Evolutionary conservation across 2,888 invertebrate species (phyloP), one percentile per base, ranked within the genome.

Genomic region (Meliscaeva auricollis): DNA sequence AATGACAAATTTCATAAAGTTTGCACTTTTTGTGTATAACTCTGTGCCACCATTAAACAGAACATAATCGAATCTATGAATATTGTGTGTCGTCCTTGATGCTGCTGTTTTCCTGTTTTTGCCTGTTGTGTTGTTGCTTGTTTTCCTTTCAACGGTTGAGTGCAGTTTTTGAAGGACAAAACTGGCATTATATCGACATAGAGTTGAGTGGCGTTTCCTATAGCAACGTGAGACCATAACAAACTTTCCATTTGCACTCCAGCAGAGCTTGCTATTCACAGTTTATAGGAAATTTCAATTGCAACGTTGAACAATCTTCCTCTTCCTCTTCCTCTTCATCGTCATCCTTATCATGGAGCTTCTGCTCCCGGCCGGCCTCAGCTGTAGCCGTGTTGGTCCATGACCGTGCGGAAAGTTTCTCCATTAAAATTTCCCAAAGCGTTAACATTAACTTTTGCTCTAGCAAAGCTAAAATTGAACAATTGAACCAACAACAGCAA

Each of bases 371-470:
- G 4, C 8, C n/a, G 22, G 20, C 38, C 22, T 20, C 48, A 38
- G 15, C 17, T 41, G 30, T 41, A 58, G 26, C 48, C 66, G 32
- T 38, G 22, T 32, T 17, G 26, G 58, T n/a, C 60, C 70, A 22
- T 85, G 73, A 73, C 69, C 68, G 58, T 81, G 72, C 15, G 20
- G 13, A 81, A 85, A 85, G 68, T 85, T 85, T 85, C 72, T 73
- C 85, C 81, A 85, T 85, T 81, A 85, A 76, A 73, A 76, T 81
- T 85, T 81, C 70, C 69, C 72, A 80, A 76, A 81, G 60, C 81
- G 72, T 76, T 81, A 77, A 64, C 85, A 85, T 85, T 72, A 85
- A 85, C 85, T 85, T 85, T 85, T 77, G 73, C 73, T 64, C 50
- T 20, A 9, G 38, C 41, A 76, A 56, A 69, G 74, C 81, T 81